Base-by-base conservation (phyloP, 35 echinoderm and acorn worm species). In the Ophioderma brevispina region DNA sequence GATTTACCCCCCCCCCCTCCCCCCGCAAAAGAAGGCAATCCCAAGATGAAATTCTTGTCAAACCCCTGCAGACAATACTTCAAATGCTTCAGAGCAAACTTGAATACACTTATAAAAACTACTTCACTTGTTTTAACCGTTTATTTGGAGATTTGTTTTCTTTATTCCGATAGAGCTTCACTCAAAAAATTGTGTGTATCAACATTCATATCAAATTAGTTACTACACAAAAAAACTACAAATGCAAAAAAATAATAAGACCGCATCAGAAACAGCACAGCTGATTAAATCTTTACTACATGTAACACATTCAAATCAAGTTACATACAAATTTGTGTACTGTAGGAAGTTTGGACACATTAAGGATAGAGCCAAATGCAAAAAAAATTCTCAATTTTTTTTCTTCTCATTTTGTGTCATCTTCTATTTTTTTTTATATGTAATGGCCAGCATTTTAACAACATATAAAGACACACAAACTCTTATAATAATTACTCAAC, bases 151-250 rank as follows among this genome's bases (percentile, higher is more conserved):
- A 70, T 25, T 18, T 70, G 1, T 70, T 70, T 70, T 3, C 1
- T 30, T 70, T 6, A 4, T 70, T 70, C 28, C n/a, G 59, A 70
- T 70, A 70, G 59, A 70, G 59, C 59, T 70, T 70, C 59, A 70
- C 59, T 70, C 23, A 70, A 13, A 70, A 70, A 70, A n/a, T n/a
- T n/a, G 59, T 70, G 59, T 70, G 59, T 70, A 70, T 70, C 59
- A 70, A 70, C 59, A 70, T 70, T 70, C 10, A 70, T 70, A 25
- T 15, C n/a, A 70, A 70, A 70, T 70, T 46, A 46, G 4, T 70
- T 70, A 70, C 59, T 70, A 70, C 59, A 70, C 59, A n/a, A n/a
- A 70, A 70, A 70, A 70, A 8, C 59, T 70, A 70, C 59, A 70
- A 70, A 70, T 70, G 59, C 59, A 70, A 70, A 70, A 70, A 8